A percentile compares a stretch with the other conserved stretches of the same genome.
phyloP scores from a whole-genome alignment of 2,888 invertebrate genomes.

The Gari tellinella region DNA sequence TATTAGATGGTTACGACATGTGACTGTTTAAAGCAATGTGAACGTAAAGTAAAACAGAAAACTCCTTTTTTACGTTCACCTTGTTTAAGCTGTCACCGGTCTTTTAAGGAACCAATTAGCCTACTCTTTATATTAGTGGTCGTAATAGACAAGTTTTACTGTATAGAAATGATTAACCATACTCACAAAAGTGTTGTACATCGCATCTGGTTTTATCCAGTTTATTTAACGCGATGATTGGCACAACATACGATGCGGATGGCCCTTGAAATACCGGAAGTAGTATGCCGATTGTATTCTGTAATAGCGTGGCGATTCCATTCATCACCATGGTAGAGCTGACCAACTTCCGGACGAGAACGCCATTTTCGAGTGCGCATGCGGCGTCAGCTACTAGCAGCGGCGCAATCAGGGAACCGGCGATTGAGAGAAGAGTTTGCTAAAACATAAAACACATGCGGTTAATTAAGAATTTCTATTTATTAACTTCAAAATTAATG shows the following conservation, averaged over 20 bases:
- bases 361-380: slow-evolving; percentile 53
- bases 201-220: slow-evolving; percentile 55
- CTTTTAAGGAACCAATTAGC: no score
- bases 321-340: slow-evolving; percentile 57
- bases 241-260: slow-evolving; percentile 65
- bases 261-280: slow-evolving; percentile 71
- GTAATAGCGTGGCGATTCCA: slow-evolving; percentile 54
- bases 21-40: no score
- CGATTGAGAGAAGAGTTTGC: slow-evolving; percentile 60
- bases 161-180: no score
- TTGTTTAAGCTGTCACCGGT: no score
- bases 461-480: no score
- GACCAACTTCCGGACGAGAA: slow-evolving; percentile 49
- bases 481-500: no score
- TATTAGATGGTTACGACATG: no score
- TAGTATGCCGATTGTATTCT: slow-evolving; percentile 42
- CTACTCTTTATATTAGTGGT: no score
- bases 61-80: no score
- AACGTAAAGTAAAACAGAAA: no score
- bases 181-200: slow-evolving; percentile 21
- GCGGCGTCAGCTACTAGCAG: slow-evolving; percentile 61
- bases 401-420: slow-evolving; percentile 48
- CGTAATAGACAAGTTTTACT: no score
- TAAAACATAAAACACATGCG: no score
- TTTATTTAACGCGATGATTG: slow-evolving; percentile 62